phyloP scores from a whole-genome alignment of 2,113 vertebrate species.

The Pogona vitticeps region DNA sequence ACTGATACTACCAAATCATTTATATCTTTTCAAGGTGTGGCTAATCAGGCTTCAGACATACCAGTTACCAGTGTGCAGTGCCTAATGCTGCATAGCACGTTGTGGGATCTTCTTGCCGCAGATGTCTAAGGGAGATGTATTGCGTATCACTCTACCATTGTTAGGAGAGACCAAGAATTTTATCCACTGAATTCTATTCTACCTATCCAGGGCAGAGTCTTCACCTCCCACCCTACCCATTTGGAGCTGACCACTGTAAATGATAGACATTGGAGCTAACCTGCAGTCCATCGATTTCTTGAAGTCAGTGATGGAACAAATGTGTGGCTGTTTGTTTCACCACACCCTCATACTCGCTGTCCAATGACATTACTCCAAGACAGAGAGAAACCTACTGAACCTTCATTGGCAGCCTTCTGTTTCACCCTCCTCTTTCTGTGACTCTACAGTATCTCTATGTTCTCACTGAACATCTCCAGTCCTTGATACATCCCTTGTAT shows the following conservation, averaged over 20 bases:
- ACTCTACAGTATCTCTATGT: conserved; percentile 27
- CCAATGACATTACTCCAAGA: not conserved
- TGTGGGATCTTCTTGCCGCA: not conserved
- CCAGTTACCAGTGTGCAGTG: not conserved
- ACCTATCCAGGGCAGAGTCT: not conserved
- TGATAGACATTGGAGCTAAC: not conserved
- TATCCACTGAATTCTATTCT: too few relatives aligned
- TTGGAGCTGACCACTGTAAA: not conserved
- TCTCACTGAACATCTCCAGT: not conserved
- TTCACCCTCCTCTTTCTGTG: not conserved
- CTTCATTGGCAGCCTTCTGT: not conserved
- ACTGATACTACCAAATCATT: not conserved
- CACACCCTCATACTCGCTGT: too few relatives aligned
- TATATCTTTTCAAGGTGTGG: too few relatives aligned
- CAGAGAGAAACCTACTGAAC: not conserved
- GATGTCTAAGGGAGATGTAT: not conserved
- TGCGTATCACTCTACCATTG: too few relatives aligned
- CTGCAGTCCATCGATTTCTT: not conserved
- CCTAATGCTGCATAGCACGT: not conserved
- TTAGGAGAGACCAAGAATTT: too few relatives aligned
- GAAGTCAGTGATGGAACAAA: not conserved
- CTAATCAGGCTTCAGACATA: not conserved
- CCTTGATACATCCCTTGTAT: not conserved
- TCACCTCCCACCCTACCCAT: not conserved
- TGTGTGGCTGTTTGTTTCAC: not conserved